phyloP scores from a whole-genome alignment of 2,797 vertebrate genomes.

The Onychomys arenicola region DNA sequence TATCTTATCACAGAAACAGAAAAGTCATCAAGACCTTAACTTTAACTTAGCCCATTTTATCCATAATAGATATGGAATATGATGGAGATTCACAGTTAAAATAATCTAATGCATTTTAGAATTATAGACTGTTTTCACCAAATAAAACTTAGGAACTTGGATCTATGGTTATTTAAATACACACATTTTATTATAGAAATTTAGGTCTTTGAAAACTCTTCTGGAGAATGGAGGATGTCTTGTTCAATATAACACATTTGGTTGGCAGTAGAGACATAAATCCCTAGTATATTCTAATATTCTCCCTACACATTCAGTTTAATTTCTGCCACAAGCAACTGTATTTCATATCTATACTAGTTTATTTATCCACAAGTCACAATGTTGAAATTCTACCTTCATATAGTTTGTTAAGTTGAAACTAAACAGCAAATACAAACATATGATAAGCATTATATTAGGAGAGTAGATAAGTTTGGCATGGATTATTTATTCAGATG shows the following conservation, averaged over 20 bases:
- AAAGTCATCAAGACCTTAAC: not conserved
- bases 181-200: not conserved
- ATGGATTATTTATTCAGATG: not conserved
- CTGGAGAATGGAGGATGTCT: not conserved
- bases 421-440: not conserved
- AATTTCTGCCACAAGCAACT: not conserved
- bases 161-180: not conserved
- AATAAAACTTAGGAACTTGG: not conserved
- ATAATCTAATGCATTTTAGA: not conserved
- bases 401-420: not conserved
- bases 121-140: slow-evolving; percentile 9
- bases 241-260: not conserved
- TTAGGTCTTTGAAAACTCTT: not conserved
- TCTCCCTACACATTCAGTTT: not conserved
- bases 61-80: not conserved
- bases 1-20: not conserved
- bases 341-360: not conserved
- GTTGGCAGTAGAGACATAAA: not conserved
- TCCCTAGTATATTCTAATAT: not conserved
- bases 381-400: not conserved
- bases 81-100: not conserved
- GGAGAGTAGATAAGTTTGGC: not conserved
- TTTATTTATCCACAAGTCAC: not conserved
- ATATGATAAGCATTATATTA: not conserved
- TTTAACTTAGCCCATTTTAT: not conserved